Percentiles rank a stretch among this genome's conserved stretches.
phyloP scores from a whole-genome alignment of 2,888 invertebrate species.

The Plebejus anna region DNA sequence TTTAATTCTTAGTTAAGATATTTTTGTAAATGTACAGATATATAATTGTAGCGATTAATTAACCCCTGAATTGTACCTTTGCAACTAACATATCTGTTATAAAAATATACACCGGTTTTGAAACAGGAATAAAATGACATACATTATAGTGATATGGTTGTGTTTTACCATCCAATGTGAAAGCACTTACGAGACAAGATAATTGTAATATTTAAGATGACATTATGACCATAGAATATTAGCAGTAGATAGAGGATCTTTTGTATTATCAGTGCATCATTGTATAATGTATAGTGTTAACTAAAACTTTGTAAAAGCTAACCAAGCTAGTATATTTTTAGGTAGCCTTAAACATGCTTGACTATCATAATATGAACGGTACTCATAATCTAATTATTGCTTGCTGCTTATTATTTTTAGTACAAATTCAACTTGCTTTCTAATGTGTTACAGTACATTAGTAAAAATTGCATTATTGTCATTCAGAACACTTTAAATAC shows the following conservation, averaged over 20 bases:
- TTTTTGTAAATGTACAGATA: conserved; percentile 69
- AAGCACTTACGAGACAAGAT: conserved; percentile 1
- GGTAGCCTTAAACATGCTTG: background rate
- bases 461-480: background rate
- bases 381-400: background rate
- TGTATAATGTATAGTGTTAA: background rate
- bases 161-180: conserved; percentile 44
- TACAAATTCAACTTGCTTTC: background rate
- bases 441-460: background rate
- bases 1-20: conserved; percentile 64
- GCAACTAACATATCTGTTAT: conserved; percentile 44
- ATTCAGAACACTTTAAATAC: background rate
- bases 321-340: conserved; percentile 8
- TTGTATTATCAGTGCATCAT: conserved; percentile 2
- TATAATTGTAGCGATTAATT: conserved; percentile 44
- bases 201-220: conserved; percentile 20
- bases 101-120: conserved; percentile 33
- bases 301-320: background rate
- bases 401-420: background rate
- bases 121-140: conserved; percentile 32
- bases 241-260: conserved; percentile 5
- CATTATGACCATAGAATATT: conserved; percentile 11
- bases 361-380: background rate
- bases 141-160: conserved; percentile 37
- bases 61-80: conserved; percentile 47